Conservation (phyloP, 2,888 invertebrate genomes). For the Drosophila mimica region DNA sequence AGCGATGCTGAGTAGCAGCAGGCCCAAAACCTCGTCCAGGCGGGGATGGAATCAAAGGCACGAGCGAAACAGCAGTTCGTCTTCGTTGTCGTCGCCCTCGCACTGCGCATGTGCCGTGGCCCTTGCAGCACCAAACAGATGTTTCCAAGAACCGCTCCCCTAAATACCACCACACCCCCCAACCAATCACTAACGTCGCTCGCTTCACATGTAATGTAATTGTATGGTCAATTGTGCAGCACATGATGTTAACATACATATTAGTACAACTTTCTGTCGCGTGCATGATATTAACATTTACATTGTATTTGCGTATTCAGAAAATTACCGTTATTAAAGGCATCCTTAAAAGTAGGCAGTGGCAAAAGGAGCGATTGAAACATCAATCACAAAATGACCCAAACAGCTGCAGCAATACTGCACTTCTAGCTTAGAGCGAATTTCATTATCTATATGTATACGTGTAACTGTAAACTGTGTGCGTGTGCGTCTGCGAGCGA, state of each 20-base stretch:
- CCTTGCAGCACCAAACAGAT: slow-evolving; percentile 58
- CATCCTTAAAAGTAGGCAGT: slow-evolving; percentile 41
- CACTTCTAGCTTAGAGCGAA: slow-evolving; percentile 27
- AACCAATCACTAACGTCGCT: background rate
- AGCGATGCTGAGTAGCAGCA: slow-evolving; percentile 54
- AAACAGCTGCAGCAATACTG: slow-evolving; percentile 24
- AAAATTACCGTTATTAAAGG: slow-evolving; percentile 5
- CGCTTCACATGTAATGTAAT: slow-evolving; percentile 30
- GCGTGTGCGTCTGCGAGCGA: background rate
- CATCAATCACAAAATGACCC: slow-evolving; percentile 7
- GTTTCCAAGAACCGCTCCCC: slow-evolving; percentile 23
- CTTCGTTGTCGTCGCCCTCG: background rate
- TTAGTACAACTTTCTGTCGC: background rate
- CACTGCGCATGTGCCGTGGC: slow-evolving; percentile 52
- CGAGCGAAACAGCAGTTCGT: slow-evolving; percentile 30
- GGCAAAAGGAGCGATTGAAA: slow-evolving; percentile 13
- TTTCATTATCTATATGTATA: background rate
- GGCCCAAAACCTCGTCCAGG: slow-evolving; percentile 26
- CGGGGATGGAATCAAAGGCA: slow-evolving; percentile 36
- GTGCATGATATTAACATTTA: slow-evolving; percentile 7
- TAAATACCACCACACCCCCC: background rate
- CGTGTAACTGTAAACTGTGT: background rate
- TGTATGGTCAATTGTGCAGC: slow-evolving; percentile 15
- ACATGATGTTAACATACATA: background rate
- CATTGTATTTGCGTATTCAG: background rate